These are phyloP conservation scores for Sepioteuthis lessoniana DNA, from an alignment of 2,888 invertebrate species.

Conservation along the genomic window DNA sequence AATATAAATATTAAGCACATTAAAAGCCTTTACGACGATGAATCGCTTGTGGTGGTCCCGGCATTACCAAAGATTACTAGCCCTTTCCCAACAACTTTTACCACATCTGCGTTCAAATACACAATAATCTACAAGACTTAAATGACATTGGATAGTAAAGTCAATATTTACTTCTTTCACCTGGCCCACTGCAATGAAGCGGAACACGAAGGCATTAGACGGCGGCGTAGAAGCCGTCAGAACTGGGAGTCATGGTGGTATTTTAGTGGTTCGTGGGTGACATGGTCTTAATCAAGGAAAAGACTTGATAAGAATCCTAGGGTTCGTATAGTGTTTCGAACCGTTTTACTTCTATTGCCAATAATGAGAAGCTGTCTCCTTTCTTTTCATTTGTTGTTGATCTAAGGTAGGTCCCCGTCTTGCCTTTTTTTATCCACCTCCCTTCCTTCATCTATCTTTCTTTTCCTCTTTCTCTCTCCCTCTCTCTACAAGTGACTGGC, in stretches of 20 bases:
- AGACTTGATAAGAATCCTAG: not conserved
- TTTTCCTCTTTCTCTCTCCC: not conserved
- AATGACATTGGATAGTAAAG: not conserved
- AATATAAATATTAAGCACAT: not conserved
- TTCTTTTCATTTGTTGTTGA: not conserved
- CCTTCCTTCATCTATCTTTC: not conserved
- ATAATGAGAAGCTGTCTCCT: not conserved
- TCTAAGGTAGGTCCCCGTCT: not conserved
- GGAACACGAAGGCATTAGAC: not conserved
- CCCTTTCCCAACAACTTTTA: not conserved
- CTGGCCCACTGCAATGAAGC: not conserved
- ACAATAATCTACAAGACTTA: not conserved
- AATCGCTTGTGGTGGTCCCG: not conserved
- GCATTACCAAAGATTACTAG: not conserved
- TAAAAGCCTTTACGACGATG: not conserved
- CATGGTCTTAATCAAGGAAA: not conserved
- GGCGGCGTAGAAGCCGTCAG: not conserved
- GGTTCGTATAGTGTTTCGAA: not conserved
- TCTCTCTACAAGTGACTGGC: not conserved
- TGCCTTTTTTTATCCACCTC: not conserved
- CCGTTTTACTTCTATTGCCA: not conserved
- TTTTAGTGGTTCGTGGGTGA: not conserved
- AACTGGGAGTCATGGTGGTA: not conserved
- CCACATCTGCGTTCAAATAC: not conserved
- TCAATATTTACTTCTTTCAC: conserved; percentile 33